A percentile compares a stretch with the other conserved stretches of the same genome.
phyloP scores from a whole-genome alignment of 2,888 invertebrate genomes.

The Macrophya annulata region DNA sequence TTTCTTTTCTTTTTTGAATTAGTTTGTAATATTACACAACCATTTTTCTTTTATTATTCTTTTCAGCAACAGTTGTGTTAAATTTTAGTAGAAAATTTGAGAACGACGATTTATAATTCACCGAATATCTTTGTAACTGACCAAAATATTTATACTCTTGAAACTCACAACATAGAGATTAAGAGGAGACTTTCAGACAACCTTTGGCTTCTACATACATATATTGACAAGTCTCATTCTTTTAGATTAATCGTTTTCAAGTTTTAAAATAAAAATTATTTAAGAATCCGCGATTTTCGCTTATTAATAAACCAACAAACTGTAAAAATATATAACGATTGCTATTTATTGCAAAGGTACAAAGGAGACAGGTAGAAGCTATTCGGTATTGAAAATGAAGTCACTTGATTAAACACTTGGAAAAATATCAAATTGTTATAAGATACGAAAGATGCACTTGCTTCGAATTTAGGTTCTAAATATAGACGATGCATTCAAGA shows the following conservation, averaged over 20 bases:
- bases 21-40: not conserved
- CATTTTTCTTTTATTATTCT: not conserved
- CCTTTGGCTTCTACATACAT: slow-evolving; percentile 22
- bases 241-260: not conserved
- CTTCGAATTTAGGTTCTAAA: too few relatives aligned
- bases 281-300: not conserved
- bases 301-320: not conserved
- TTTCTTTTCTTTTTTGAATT: not conserved
- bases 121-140: not conserved
- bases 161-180: slow-evolving; percentile 11
- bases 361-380: too few relatives aligned
- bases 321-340: not conserved
- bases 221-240: not conserved
- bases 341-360: not conserved
- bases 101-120: not conserved
- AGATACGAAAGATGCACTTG: too few relatives aligned
- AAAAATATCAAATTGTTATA: not conserved
- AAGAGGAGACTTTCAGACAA: slow-evolving; percentile 26
- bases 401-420: not conserved
- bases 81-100: not conserved
- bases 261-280: not conserved
- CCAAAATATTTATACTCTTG: slow-evolving; percentile 30
- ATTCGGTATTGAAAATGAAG: not conserved
- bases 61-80: not conserved
- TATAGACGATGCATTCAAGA: not conserved